These are phyloP conservation scores for Bostrychus sinensis DNA, from an alignment of 2,113 vertebrate species.

Conservation along the genomic window DNA sequence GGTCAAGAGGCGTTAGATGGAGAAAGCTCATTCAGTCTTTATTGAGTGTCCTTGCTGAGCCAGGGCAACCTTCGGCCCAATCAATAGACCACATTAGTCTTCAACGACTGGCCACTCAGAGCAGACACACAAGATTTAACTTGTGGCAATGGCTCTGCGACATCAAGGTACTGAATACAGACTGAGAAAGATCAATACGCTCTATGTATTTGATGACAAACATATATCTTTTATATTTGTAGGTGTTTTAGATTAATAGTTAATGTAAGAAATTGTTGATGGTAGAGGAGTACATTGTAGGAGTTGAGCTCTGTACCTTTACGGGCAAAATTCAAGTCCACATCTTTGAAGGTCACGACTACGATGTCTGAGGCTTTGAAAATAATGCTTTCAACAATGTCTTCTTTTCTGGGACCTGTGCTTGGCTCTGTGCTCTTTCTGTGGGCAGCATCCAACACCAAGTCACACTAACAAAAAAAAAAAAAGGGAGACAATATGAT, in stretches of 20 bases:
- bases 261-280: neutral
- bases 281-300: too few relatives aligned
- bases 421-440: slow-evolving; percentile 88
- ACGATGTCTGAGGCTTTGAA: slow-evolving; percentile 98
- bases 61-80: slow-evolving; percentile 55
- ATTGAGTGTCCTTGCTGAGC: slow-evolving; percentile 51
- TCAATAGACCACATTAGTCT: slow-evolving; percentile 60
- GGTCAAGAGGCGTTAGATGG: slow-evolving; percentile 45
- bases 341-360: slow-evolving; percentile 96
- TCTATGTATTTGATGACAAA: slow-evolving; percentile 20
- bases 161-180: slow-evolving; percentile 41
- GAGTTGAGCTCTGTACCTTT: slow-evolving; percentile 83
- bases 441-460: slow-evolving; percentile 97
- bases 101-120: slow-evolving; percentile 45
- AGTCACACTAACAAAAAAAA: slow-evolving; percentile 86
- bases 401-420: slow-evolving; percentile 90
- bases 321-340: slow-evolving; percentile 94
- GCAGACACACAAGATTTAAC: slow-evolving; percentile 48
- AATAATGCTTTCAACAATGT: slow-evolving; percentile 96
- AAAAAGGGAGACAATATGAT: neutral
- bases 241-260: neutral
- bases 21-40: slow-evolving; percentile 48
- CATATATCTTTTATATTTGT: neutral
- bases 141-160: slow-evolving; percentile 30
- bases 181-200: slow-evolving; percentile 30